phyloP scores from a whole-genome alignment of 2,888 invertebrate species.

The Argyra leucocephala region DNA sequence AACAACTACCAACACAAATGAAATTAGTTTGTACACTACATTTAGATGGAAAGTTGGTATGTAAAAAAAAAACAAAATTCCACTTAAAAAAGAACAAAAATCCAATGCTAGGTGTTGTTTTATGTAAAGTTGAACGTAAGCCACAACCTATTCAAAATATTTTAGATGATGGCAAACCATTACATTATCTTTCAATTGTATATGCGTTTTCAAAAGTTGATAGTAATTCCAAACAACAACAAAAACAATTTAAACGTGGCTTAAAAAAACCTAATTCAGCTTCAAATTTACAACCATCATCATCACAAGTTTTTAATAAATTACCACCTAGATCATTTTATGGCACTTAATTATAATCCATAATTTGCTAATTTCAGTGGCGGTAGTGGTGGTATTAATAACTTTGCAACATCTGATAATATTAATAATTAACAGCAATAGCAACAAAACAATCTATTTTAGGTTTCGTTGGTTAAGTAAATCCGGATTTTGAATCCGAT shows the following conservation, averaged over 20 bases:
- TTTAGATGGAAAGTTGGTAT: too few species aligned
- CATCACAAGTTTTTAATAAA: too few species aligned
- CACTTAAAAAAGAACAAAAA: constrained; percentile 36
- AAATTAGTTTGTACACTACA: too few species aligned
- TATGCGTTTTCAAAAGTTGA: constrained; percentile 36
- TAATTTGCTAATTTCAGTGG: background rate
- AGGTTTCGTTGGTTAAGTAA: too few species aligned
- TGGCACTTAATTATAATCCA: background rate
- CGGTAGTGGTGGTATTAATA: background rate
- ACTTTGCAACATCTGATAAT: background rate
- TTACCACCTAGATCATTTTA: background rate
- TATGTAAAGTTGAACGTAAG: constrained; percentile 41
- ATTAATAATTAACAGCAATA: background rate
- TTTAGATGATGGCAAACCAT: constrained; percentile 40
- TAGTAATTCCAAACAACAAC: constrained; percentile 29
- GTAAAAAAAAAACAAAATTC: too few species aligned
- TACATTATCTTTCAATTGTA: constrained; percentile 41
- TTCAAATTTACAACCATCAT: background rate
- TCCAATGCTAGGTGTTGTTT: constrained; percentile 40
- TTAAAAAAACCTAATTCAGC: too few species aligned
- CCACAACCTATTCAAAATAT: constrained; percentile 38
- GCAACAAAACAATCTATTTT: background rate
- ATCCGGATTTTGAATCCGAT: too few species aligned
- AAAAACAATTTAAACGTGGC: constrained; percentile 31
- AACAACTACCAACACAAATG: too few species aligned